Conservation (phyloP, 1,140 invertebrate species). For the Argopecten irradians region DNA sequence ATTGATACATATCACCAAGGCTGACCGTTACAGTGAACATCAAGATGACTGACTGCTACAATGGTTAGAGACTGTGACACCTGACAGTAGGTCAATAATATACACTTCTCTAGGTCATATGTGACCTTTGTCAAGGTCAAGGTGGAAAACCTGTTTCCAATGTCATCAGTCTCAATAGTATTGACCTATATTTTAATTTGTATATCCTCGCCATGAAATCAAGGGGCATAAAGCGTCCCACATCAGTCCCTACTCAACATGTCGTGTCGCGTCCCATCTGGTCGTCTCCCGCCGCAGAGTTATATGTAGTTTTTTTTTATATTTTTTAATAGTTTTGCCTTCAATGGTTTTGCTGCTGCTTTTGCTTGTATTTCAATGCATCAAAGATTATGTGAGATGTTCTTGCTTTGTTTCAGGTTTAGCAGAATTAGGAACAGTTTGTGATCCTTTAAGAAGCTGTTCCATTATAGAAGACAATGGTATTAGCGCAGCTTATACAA, state of each 20-base stretch:
- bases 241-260: no score
- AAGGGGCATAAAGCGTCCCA: no score
- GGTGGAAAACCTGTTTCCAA: no score
- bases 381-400: background rate
- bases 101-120: background rate
- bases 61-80: background rate
- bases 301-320: background rate
- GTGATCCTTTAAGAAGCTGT: constrained; percentile 89
- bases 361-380: background rate
- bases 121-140: background rate
- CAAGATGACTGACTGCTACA: background rate
- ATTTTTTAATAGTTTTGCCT: no score
- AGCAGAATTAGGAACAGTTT: constrained; percentile 94
- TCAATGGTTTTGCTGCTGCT: background rate
- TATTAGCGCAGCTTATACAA: constrained; percentile 91
- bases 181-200: no score
- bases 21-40: background rate
- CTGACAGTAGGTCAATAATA: background rate
- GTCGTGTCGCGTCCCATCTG: no score
- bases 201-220: no score
- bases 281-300: no score
- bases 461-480: constrained; percentile 95
- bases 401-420: constrained; percentile 80
- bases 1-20: background rate
- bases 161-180: no score